Percentiles rank a stretch among this genome's conserved stretches.
phyloP scores from a whole-genome alignment of 2,888 invertebrate genomes.

The Pilophorus perplexus region DNA sequence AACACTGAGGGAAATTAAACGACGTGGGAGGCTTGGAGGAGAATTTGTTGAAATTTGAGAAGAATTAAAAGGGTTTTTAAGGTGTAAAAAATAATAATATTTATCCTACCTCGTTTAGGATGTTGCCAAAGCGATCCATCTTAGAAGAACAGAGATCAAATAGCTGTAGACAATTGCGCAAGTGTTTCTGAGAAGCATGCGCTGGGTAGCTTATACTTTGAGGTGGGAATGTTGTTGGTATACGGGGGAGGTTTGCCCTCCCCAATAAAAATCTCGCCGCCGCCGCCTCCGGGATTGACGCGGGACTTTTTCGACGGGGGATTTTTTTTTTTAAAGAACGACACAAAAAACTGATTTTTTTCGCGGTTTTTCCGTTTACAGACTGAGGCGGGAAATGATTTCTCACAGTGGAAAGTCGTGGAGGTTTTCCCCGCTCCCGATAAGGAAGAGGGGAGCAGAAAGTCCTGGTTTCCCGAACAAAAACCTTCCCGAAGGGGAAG shows the following conservation, averaged over 20 bases:
- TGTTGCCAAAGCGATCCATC: conserved; percentile 48
- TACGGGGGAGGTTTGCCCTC: conserved; percentile 45
- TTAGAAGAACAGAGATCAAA: conserved; percentile 48
- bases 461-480: conserved; percentile 2
- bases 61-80: too few species aligned
- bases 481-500: neutral
- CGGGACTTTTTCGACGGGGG: too few species aligned
- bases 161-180: conserved; percentile 48
- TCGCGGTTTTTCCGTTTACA: too few species aligned
- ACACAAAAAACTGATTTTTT: too few species aligned
- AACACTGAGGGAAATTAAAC: too few species aligned
- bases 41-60: too few species aligned
- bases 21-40: too few species aligned
- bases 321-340: too few species aligned
- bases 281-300: too few species aligned
- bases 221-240: conserved; percentile 48
- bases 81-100: conserved; percentile 42
- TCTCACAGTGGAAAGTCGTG: too few species aligned
- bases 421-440: neutral
- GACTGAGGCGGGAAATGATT: too few species aligned
- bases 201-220: conserved; percentile 47
- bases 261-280: conserved; percentile 45
- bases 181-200: conserved; percentile 48
- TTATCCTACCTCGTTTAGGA: conserved; percentile 47
- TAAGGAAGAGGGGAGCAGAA: conserved; percentile 11